Evolutionary conservation across 2,888 invertebrate genomes (phyloP).

Genomic region (Dicyrtoma fusca): DNA sequence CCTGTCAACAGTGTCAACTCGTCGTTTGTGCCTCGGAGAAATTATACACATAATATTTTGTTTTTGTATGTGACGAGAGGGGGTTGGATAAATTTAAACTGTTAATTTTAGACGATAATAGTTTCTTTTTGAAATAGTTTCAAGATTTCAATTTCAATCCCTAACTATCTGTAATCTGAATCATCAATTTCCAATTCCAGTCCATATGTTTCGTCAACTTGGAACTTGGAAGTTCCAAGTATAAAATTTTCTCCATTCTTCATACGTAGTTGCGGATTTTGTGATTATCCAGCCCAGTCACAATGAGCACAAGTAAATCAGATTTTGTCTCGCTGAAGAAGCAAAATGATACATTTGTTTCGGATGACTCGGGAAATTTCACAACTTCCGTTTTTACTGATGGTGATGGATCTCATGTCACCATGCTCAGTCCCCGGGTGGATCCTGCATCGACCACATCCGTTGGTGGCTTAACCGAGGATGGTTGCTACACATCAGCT

Average conservation of each 20-base stretch:
- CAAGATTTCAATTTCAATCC: no score
- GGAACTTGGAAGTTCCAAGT: no score
- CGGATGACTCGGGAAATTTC: constrained; percentile 52
- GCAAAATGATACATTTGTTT: constrained; percentile 19
- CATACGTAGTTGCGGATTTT: no score
- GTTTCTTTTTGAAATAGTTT: no score
- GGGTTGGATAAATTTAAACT: background rate
- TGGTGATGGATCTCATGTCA: constrained; percentile 36
- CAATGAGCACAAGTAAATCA: constrained; percentile 23
- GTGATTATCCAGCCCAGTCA: background rate
- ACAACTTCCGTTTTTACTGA: constrained; percentile 42
- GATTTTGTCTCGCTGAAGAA: constrained; percentile 11
- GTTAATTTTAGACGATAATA: background rate
- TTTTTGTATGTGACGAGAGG: background rate
- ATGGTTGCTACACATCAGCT: constrained; percentile 20
- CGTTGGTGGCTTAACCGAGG: constrained; percentile 15
- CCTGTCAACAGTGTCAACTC: no score
- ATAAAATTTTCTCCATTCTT: no score
- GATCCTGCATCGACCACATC: constrained; percentile 27
- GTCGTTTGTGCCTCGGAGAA: no score
- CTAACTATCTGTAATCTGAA: no score
- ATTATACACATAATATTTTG: background rate
- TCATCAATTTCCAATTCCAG: no score
- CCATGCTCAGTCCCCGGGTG: constrained; percentile 14
- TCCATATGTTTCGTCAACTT: no score